Base-by-base conservation (phyloP, 1,140 invertebrate species). In the Alviniconcha marisindica region DNA sequence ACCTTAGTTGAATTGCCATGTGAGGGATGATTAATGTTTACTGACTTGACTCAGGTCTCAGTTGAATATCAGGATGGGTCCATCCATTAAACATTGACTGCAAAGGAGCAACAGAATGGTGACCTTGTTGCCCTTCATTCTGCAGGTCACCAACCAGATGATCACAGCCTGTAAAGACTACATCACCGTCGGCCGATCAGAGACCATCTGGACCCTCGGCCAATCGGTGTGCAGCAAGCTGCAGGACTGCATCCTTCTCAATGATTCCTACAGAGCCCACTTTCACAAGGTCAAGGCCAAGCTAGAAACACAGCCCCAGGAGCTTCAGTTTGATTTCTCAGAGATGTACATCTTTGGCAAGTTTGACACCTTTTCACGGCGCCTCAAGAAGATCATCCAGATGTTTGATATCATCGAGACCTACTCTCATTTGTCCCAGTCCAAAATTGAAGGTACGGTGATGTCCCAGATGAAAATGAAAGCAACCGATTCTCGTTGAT, bases 271-370 rank as follows among this genome's bases (percentile, higher is more conserved):
- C 95, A 91, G 93, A 69, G 82, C 86, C 28, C 88, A 90, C 86
- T 94, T 93, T 85, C 90, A 93, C 28, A 90, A 90, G 74, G 92
- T 92, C 33, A 95, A 96, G 87, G 56, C 93, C 81, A 92, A 93
- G 86, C 85, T 94, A 0, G 92, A 93, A 81, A 87, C 95, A 81
- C 93, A 88, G 86, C 94, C 94, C 0, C 87, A 91, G 42, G 95
- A 95, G 48, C 94, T 95, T 81, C 95, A 95, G 0, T 98, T 99
- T 93, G 96, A 96, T 76, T 98, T 99, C 93, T 98, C 97, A 0
- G 97, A 99, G 93, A 98, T 98, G 91, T 98, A 98, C 90, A 97
- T 99, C 1, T 99, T 99, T 93, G 98, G 98, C 82, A 97, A 98
- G 94, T 99, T 99, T 90, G 97, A 99, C 90, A 96, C 96, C 0